Conservation (phyloP, 53 echinoderm and acorn worm species). For the Hippasteria phrygiana region DNA sequence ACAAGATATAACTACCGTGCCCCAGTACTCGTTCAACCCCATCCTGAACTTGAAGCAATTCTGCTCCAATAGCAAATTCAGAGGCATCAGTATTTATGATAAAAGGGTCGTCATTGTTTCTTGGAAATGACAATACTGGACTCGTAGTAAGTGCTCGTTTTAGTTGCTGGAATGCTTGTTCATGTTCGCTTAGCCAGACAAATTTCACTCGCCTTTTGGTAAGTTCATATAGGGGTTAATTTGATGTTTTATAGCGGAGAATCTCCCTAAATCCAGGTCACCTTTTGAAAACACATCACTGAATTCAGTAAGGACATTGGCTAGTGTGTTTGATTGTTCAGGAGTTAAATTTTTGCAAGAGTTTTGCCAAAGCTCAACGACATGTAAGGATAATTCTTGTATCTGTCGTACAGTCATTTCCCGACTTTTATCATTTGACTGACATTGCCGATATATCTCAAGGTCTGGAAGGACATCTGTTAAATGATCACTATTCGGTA, state of each 20-base stretch:
- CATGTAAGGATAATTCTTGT: not conserved
- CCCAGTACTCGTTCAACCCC: not conserved
- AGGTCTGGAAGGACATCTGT: not conserved
- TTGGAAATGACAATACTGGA: not conserved
- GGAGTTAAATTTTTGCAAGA: not conserved
- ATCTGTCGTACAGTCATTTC: not conserved
- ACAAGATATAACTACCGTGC: not conserved
- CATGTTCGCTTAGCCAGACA: not conserved
- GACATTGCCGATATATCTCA: not conserved
- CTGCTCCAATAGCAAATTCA: slow-evolving; percentile 19
- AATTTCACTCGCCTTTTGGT: not conserved
- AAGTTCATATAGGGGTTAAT: slow-evolving; percentile 12
- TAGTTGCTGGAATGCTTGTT: not conserved
- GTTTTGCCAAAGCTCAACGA: not conserved
- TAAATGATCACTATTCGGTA: not conserved
- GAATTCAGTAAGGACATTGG: not conserved
- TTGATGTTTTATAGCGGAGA: slow-evolving; percentile 21
- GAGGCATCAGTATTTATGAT: slow-evolving; percentile 25
- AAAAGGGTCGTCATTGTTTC: not conserved
- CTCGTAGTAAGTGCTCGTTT: not conserved
- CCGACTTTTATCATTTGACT: not conserved
- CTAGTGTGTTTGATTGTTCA: slow-evolving; percentile 2
- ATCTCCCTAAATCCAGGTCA: slow-evolving; percentile 16
- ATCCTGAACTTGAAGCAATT: slow-evolving; percentile 18
- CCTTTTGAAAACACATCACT: slow-evolving; percentile 5